Evolutionary conservation across 2,888 invertebrate genomes (phyloP).

Genomic region (Melanostoma mellinum): DNA sequence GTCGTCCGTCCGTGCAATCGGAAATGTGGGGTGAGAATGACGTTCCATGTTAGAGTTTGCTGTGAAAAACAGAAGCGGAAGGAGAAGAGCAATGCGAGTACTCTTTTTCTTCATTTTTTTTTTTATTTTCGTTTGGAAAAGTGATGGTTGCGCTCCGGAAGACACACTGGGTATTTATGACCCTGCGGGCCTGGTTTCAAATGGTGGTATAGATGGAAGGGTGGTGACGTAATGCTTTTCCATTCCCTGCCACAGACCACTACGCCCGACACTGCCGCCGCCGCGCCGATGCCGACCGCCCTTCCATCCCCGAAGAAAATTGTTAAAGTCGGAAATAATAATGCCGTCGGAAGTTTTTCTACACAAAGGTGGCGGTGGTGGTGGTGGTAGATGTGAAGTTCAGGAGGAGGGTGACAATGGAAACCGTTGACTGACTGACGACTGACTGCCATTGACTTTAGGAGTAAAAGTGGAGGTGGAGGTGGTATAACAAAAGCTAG

Average conservation of each 20-base stretch:
- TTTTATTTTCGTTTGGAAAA: constrained; percentile 14
- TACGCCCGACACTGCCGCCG: no score
- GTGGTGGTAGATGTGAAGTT: background rate
- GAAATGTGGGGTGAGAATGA: constrained; percentile 43
- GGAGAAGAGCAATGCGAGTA: no score
- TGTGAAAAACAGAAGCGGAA: background rate
- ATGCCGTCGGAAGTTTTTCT: constrained; percentile 69
- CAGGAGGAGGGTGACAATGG: constrained; percentile 53
- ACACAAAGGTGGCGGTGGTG: background rate
- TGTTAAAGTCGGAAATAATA: constrained; percentile 72
- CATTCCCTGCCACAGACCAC: constrained; percentile 10
- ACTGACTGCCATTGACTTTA: constrained; percentile 64
- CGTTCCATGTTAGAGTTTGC: constrained; percentile 19
- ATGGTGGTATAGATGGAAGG: constrained; percentile 18
- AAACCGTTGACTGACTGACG: constrained; percentile 69
- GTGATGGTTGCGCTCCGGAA: constrained; percentile 68
- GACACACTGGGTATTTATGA: constrained; percentile 68
- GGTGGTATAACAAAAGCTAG: constrained; percentile 30
- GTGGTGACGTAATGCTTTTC: constrained; percentile 58
- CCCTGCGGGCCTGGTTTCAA: constrained; percentile 47
- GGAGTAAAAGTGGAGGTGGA: background rate
- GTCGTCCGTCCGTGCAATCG: constrained; percentile 67
- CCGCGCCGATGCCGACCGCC: background rate
- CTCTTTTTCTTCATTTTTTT: no score
- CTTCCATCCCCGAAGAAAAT: constrained; percentile 48